Percentiles rank a stretch among this genome's conserved stretches.
These are phyloP conservation scores for Pseudopipra pipra DNA, from an alignment of 2,113 vertebrate genomes.

Conservation along the genomic window DNA sequence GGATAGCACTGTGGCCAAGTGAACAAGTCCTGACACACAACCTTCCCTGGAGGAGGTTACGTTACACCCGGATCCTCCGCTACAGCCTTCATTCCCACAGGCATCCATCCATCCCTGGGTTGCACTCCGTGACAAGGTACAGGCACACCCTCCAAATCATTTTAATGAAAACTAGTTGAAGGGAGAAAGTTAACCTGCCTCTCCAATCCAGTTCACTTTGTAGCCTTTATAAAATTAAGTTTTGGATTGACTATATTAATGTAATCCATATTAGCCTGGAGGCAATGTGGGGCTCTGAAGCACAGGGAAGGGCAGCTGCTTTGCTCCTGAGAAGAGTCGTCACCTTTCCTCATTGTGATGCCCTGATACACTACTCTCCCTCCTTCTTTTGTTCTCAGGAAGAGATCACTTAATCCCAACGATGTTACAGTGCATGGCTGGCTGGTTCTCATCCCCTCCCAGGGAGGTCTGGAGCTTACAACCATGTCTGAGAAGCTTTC, in stretches of 20 bases:
- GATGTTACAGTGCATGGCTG: not conserved
- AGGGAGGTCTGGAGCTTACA: not conserved
- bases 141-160: conserved; percentile 13
- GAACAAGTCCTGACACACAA: conserved; percentile 50
- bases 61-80: not conserved
- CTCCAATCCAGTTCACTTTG: not conserved
- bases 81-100: conserved; percentile 41
- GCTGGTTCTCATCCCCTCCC: not conserved
- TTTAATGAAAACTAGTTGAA: not conserved
- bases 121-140: not conserved
- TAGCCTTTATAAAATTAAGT: not conserved
- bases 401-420: not conserved
- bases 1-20: not conserved
- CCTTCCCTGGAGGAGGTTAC: not conserved
- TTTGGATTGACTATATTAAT: not conserved
- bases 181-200: not conserved
- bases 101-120: not conserved
- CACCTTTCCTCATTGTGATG: not conserved
- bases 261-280: not conserved
- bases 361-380: not conserved
- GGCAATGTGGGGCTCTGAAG: not conserved
- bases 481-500: not conserved
- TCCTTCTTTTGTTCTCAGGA: not conserved
- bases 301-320: not conserved
- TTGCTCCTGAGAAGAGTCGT: not conserved